Evolutionary conservation across 1,140 invertebrate genomes (phyloP), one percentile per base, ranked within the genome.

Genomic region (Eufriesea mexicana): DNA sequence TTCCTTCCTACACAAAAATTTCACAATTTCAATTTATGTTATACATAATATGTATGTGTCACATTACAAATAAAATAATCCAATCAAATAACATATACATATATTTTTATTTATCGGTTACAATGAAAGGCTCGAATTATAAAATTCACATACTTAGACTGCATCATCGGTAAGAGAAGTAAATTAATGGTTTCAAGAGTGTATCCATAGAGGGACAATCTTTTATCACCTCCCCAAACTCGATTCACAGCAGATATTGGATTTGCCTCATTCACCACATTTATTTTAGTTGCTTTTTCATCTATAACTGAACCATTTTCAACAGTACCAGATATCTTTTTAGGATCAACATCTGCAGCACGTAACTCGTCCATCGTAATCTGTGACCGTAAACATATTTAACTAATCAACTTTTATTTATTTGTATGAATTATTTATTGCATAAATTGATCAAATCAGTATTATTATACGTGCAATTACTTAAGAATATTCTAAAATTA

Each of bases 151-250:
- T 95, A 98, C 98, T 99, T 99, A 84, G 98, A 98, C 90, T 97
- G 96, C 84, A 99, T 97, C 99, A 99, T 99, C 4, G 99, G 99
- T 68, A 99, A 92, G 20, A 99, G 94, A 20, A 99, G 95, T 95
- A 99, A 96, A 89, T 98, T 98, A 90, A 99, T 97, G 6, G 98
- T 98, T 94, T 99, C 99, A 59, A 98, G 96, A 10, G 98, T 99
- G 93, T 99, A 99, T 59, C 98, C 98, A 92, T 98, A 99, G 51
- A 99, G 95, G 6, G 97, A 96, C 5, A 99, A 95, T 42, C 99
- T 95, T 72, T 97, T 96, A 93, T 99, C 99, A 9, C 95, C 93
- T 95, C 95, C 89, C 97, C 97, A 91, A 92, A 96, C 88, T 47
- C 95, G 93, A 89, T 95, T 95, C 8, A 95, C 89, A 55, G 93